Base-by-base conservation (phyloP, 2,797 vertebrate genomes). In the Cirrhinus molitorella region DNA sequence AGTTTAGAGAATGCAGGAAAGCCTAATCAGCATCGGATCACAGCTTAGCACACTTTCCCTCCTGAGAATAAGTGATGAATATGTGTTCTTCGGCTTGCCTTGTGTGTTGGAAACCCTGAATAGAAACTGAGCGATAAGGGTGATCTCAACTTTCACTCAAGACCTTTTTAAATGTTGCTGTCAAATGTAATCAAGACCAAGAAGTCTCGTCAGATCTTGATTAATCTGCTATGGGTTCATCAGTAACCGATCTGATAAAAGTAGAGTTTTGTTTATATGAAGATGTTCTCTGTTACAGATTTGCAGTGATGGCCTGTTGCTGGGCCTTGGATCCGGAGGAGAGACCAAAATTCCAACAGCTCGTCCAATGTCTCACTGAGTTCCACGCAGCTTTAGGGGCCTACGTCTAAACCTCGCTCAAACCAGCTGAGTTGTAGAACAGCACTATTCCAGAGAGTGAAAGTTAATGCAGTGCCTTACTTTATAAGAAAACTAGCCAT, bases 241-340 rank as follows among this genome's bases (percentile, higher is more conserved):
- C 17, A 57, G 51, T 45, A 23, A 67, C 61, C 14, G 61, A 40
- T 28, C 53, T 72, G n/a, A 78, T 49, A 12, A 55, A 43, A 23
- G 21, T 17, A 11, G 47, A 47, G 45, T 13, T 83, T 79, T 68
- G 12, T 43, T 34, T 17, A 71, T 23, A 21, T 51, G 13, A 70
- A 13, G 25, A 16, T 28, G n/a, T 81, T 55, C 31, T 83, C 12
- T 8, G 1, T 87, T 34, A 73, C 90, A 99, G 98, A 86, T 99
- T 99, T 94, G 98, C 98, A 80, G 98, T 99, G 86, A 99, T 99
- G 98, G 98, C 98, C 45, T 99, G 98, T 90, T 99, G 98, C 89
- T 99, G 98, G 98, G 98, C 98, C 43, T 92, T 99, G 85, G 98
- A 99, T 91, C 98, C 97, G 0, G 98, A 99, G 90, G 98, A 99